Base-by-base conservation (phyloP, 2,888 invertebrate genomes). In the Cenopis cana region DNA sequence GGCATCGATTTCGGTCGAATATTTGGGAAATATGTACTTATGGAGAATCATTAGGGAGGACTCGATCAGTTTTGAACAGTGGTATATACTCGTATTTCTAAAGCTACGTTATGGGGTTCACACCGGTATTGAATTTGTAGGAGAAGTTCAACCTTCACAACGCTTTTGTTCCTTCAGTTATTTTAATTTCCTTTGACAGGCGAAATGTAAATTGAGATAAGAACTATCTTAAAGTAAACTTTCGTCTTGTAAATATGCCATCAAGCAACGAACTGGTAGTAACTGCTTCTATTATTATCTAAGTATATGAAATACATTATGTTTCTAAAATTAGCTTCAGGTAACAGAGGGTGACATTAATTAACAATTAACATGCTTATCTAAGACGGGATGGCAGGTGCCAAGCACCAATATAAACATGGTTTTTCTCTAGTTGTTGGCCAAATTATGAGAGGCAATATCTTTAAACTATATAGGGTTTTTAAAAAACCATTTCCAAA, bases 311-410 rank as follows among this genome's bases (percentile, higher is more conserved):
- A n/a, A n/a, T n/a, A 60, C 66, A 60, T 66, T 38, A 46, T 46
- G 17, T 33, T 38, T 38, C 59, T 70, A 66, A 52, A 54, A 55
- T 70, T 67, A 38, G 61, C 38, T 46, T 71, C 71, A 71, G 71
- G 71, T 71, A 71, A 67, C 71, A 61, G 46, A n/a, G 60, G 38
- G 71, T 71, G 71, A 71, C 66, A 55, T 67, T 61, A n/a, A n/a
- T n/a, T n/a, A n/a, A n/a, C n/a, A n/a, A n/a, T n/a, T n/a, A 60
- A 56, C 60, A 49, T 71, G 56, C 36, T 67, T 55, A 70, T 60
- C 57, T 46, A 64, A 46, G 24, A 36, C 10, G 46, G 49, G 38
- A 68, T 38, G n/a, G n/a, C n/a, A n/a, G n/a, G n/a, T n/a, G n/a
- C n/a, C n/a, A n/a, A n/a, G n/a, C n/a, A n/a, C n/a, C n/a, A n/a